Evolutionary conservation across 2,888 invertebrate genomes (phyloP).

Genomic region (Actias luna): DNA sequence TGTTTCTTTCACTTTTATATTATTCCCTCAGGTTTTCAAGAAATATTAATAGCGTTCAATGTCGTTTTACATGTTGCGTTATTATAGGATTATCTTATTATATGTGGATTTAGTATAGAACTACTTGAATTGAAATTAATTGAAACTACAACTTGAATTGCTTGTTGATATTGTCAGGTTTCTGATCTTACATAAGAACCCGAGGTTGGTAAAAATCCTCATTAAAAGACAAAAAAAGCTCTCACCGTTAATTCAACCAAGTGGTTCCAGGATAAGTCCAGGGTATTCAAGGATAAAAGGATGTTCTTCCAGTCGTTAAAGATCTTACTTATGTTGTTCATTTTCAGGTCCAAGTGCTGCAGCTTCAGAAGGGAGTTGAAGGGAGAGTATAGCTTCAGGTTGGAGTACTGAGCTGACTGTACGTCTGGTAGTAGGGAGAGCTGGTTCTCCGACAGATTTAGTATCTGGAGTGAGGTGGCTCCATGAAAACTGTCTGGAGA

Average conservation of each 20-base stretch:
- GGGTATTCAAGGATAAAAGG: slow-evolving; percentile 15
- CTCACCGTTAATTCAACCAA: slow-evolving; percentile 25
- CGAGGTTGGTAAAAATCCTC: too few species aligned
- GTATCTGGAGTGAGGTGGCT: background rate
- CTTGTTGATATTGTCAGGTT: too few species aligned
- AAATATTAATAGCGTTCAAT: too few species aligned
- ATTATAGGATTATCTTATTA: too few species aligned
- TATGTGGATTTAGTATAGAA: too few species aligned
- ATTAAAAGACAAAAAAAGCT: background rate
- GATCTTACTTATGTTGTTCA: slow-evolving; percentile 22
- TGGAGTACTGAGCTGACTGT: background rate
- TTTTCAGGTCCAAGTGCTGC: slow-evolving; percentile 17
- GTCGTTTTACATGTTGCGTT: too few species aligned
- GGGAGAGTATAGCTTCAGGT: slow-evolving; percentile 18
- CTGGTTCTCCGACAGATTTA: slow-evolving; percentile 18
- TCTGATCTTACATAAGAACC: too few species aligned
- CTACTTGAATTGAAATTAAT: too few species aligned
- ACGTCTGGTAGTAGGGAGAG: slow-evolving; percentile 14
- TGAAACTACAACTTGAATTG: too few species aligned
- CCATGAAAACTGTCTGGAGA: slow-evolving; percentile 21
- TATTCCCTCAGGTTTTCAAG: too few species aligned
- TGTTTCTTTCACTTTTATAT: too few species aligned
- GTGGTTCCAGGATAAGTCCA: slow-evolving; percentile 26
- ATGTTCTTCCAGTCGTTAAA: slow-evolving; percentile 22
- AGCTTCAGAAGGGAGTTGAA: slow-evolving; percentile 17